Conservation (phyloP, 1,140 invertebrate species). For the Drosophila repletoides region DNA sequence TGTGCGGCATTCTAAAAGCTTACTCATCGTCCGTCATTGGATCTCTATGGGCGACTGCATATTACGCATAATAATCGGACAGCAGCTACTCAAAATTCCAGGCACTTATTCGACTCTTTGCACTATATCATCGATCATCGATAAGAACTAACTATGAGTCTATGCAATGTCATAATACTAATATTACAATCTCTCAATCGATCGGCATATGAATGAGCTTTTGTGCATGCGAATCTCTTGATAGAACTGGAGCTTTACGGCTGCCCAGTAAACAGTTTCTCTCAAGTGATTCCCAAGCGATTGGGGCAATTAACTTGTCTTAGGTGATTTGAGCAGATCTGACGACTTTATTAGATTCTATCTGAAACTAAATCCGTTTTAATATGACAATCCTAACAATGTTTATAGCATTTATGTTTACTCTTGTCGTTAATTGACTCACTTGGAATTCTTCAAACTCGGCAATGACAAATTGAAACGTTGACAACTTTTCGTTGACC, state of each 20-base stretch:
- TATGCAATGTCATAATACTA: no score
- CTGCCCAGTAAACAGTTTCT: background rate
- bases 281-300: background rate
- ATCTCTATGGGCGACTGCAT: background rate
- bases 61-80: background rate
- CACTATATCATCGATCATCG: slow-evolving; percentile 2
- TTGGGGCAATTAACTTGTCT: background rate
- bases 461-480: background rate
- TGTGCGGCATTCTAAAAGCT: background rate
- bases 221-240: slow-evolving; percentile 1
- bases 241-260: background rate
- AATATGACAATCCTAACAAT: background rate
- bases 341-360: background rate
- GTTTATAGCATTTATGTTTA: background rate
- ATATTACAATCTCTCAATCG: no score
- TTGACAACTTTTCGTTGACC: background rate
- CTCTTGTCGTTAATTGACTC: background rate
- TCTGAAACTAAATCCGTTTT: background rate
- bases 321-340: background rate
- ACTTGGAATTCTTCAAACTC: background rate
- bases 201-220: background rate
- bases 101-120: no score
- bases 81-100: background rate
- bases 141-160: background rate
- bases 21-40: background rate